Evolutionary conservation across 2,113 vertebrate genomes (phyloP).

Genomic region (Silurus asotus): DNA sequence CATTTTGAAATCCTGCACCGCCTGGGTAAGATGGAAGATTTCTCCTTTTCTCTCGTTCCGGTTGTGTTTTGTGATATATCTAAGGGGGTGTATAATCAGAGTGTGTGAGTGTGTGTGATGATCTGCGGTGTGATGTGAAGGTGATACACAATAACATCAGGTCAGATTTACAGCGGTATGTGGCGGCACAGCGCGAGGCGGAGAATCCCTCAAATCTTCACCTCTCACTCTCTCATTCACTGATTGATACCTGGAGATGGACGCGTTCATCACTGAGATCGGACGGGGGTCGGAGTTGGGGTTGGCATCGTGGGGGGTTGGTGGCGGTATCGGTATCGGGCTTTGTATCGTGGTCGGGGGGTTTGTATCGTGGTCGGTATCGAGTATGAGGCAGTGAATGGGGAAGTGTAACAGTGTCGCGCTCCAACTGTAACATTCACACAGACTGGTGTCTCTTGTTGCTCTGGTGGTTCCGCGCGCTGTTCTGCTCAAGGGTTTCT

Average conservation of each 20-base stretch:
- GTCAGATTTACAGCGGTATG: background rate
- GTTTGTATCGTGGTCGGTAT: no score
- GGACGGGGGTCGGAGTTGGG: no score
- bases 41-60: conserved; percentile 19
- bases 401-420: background rate
- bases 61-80: background rate
- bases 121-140: background rate
- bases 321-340: no score
- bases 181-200: background rate
- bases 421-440: background rate
- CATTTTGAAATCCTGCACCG: conserved; percentile 79
- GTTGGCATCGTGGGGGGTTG: no score
- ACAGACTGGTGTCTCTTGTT: background rate
- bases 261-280: no score
- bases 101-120: background rate
- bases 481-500: background rate
- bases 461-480: background rate
- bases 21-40: conserved; percentile 79
- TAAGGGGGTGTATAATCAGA: background rate
- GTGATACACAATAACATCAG: background rate
- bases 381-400: background rate
- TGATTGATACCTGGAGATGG: background rate
- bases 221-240: background rate
- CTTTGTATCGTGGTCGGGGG: no score
- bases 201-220: conserved; percentile 20